These are phyloP conservation scores for Coelopa frigida DNA, from an alignment of 1,140 invertebrate species.

Conservation along the genomic window DNA sequence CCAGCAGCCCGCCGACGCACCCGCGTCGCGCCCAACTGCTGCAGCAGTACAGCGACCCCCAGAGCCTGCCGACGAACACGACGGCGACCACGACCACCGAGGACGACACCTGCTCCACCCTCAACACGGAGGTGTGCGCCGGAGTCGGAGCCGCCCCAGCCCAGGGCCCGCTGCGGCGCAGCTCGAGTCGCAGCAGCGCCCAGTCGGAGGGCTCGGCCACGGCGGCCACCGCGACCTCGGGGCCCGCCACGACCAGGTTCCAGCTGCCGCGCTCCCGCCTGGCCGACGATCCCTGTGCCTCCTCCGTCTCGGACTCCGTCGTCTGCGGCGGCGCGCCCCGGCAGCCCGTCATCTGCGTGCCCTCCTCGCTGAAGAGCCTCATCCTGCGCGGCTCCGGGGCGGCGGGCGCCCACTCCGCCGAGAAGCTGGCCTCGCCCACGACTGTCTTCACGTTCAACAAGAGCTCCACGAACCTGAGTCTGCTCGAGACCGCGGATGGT, in stretches of 20 bases:
- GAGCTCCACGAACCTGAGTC: conserved; percentile 30
- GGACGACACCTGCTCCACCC: conserved; percentile 38
- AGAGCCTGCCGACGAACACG: conserved; percentile 34
- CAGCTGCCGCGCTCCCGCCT: conserved; percentile 37
- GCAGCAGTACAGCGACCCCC: conserved; percentile 41
- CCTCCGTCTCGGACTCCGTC: conserved; percentile 37
- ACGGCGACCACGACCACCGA: conserved; percentile 33
- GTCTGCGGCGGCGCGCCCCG: conserved; percentile 32
- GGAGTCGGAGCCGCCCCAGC: neutral
- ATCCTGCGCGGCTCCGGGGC: conserved; percentile 26
- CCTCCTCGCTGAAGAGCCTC: conserved; percentile 34
- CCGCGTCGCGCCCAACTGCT: conserved; percentile 28
- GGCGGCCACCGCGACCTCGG: too few relatives aligned
- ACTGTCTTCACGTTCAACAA: conserved; percentile 11
- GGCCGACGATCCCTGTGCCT: conserved; percentile 35
- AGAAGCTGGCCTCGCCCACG: neutral
- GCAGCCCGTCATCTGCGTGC: conserved; percentile 37
- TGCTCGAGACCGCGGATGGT: neutral
- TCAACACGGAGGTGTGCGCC: conserved; percentile 34
- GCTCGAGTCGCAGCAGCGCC: conserved; percentile 27
- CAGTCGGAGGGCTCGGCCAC: conserved; percentile 30
- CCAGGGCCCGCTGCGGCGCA: conserved; percentile 5
- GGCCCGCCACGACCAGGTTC: too few relatives aligned
- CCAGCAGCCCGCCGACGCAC: conserved; percentile 23
- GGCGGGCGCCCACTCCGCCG: neutral